phyloP scores from a whole-genome alignment of 2,113 vertebrate genomes.

The Oreochromis tanganicae region DNA sequence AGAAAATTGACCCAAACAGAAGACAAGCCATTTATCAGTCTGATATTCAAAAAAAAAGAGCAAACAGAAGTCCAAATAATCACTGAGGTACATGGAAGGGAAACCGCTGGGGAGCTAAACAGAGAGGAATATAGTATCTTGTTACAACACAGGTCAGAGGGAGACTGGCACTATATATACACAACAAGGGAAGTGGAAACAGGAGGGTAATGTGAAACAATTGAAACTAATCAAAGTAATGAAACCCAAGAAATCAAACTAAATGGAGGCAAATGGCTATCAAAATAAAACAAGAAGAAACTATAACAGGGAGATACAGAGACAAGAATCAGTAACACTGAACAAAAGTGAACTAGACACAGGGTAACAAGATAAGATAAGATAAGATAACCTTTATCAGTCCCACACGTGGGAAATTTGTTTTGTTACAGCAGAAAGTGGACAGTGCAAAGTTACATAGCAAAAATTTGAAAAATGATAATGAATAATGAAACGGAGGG shows the following conservation, averaged over 20 bases:
- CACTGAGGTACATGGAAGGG: neutral
- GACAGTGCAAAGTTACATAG: too few relatives aligned
- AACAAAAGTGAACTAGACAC: neutral
- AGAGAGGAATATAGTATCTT: neutral
- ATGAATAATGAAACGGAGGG: neutral
- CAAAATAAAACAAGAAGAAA: neutral
- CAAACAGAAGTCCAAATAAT: neutral
- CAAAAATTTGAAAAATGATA: neutral
- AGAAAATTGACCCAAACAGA: neutral
- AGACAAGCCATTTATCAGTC: neutral
- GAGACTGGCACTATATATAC: neutral
- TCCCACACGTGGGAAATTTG: neutral
- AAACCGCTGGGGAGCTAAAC: neutral
- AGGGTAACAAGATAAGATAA: neutral
- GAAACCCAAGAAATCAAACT: neutral
- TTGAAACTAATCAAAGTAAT: neutral
- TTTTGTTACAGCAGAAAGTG: neutral
- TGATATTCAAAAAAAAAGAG: neutral
- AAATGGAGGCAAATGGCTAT: neutral
- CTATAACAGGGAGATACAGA: neutral
- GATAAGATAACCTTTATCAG: neutral
- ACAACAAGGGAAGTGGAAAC: neutral
- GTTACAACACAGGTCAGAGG: neutral
- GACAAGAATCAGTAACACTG: neutral
- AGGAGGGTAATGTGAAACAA: neutral